Evolutionary conservation across 2,113 vertebrate species (phyloP), one percentile per base, ranked within the genome.

Genomic region (Sapajus apella): DNA sequence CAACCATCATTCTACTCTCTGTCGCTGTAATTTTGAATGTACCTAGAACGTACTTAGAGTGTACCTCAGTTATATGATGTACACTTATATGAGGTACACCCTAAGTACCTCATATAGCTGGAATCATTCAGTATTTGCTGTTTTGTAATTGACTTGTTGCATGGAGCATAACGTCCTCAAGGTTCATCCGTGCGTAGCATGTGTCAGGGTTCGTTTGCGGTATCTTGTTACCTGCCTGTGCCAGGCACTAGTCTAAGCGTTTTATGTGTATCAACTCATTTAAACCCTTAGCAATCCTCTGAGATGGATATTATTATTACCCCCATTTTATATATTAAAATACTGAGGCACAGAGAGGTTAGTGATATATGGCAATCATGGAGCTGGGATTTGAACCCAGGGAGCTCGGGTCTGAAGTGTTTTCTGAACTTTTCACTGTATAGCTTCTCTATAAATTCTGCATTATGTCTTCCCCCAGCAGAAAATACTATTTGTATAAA

Each of bases 311-410:
- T 72, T 88, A 4, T 66, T 52, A 35, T 90, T 40, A 37, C 17
- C 8, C 55, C 27, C 50, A 76, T 58, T 84, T 88, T 56, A 81
- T 18, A 50, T 76, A 25, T 79, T 56, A 83, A 64, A 40, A 61
- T 79, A 91, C 37, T 3, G 76, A 93, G 52, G 81, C 50, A 35
- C 12, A 20, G 20, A 72, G 64, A 80, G 40, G 40, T 81, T 52
- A 64, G 13, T 23, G 25, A 45, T 25, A 18, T 7, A 3, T 14
- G 43, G 64, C 37, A 5, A 6, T 50, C 9, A 16, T 16, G 17
- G 79, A 95, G 47, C 40, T 87, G 55, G 75, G 50, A 37, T 76
- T 94, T 52, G 61, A 95, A 81, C 43, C 68, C 30, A 70, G 56
- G 45, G 68, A 86, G n/a, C 11, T 81, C 27, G 79, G 27, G 56